A percentile compares a stretch with the other conserved stretches of the same genome.
Evolutionary conservation across 2,797 vertebrate genomes (phyloP).

Genomic region (Epinephelus malabaricus): DNA sequence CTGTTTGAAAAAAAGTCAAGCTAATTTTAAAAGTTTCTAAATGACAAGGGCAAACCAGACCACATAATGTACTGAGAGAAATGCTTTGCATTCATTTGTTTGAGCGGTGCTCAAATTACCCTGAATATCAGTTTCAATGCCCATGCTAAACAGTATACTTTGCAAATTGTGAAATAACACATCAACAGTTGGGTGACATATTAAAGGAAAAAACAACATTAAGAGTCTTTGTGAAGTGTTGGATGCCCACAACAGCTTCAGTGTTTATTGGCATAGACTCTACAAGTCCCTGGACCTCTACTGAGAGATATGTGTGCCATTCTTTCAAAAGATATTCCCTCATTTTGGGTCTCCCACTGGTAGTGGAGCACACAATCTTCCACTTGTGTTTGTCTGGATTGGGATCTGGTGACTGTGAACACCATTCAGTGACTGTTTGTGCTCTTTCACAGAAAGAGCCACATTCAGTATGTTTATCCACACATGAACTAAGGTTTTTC

Average conservation of each 20-base stretch:
- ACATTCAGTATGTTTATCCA: not conserved
- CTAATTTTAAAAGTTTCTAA: conserved; percentile 24
- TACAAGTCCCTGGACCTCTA: not conserved
- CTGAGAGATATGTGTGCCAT: not conserved
- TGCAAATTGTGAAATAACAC: conserved; percentile 17
- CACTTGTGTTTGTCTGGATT: not conserved
- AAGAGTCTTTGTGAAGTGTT: not conserved
- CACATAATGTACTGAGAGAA: conserved; percentile 10
- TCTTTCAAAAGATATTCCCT: not conserved
- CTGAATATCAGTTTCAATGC: conserved; percentile 6
- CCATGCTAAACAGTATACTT: conserved; percentile 14
- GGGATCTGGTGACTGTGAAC: conserved; percentile 14
- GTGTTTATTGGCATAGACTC: not conserved
- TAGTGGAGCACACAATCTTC: not conserved
- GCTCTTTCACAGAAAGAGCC: not conserved
- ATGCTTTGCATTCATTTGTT: conserved; percentile 13
- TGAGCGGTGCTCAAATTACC: conserved; percentile 10
- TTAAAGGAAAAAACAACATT: conserved; percentile 52
- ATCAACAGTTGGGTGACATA: conserved; percentile 51
- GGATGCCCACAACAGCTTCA: not conserved
- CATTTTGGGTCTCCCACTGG: not conserved
- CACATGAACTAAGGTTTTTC: conserved; percentile 27
- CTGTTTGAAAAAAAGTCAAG: conserved; percentile 26
- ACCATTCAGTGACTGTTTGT: not conserved
- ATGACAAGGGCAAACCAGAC: conserved; percentile 32